A percentile compares a stretch with the other conserved stretches of the same genome.
Evolutionary conservation across 1,140 invertebrate genomes (phyloP).

Genomic region (Nilaparvata lugens): DNA sequence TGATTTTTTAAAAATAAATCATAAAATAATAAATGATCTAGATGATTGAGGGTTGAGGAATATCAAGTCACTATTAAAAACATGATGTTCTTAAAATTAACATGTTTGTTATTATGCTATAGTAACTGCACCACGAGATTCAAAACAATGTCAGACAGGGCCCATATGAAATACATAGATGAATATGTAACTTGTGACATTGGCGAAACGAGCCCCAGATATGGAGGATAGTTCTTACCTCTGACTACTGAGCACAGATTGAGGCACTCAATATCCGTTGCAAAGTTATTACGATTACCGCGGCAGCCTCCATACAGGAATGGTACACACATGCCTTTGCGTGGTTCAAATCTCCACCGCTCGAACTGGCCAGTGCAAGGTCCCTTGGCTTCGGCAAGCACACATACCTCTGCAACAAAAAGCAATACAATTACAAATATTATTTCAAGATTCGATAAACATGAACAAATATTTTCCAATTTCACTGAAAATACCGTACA

Average conservation of each 20-base stretch:
- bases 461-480: too few species aligned
- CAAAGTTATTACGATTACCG: conserved; percentile 66
- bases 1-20: too few species aligned
- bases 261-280: conserved; percentile 43
- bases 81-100: neutral
- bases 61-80: neutral
- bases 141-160: neutral
- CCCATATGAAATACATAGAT: neutral
- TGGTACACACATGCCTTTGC: conserved; percentile 32
- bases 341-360: conserved; percentile 46
- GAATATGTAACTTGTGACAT: neutral
- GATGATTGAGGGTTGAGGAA: neutral
- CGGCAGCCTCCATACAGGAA: conserved; percentile 70
- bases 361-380: conserved; percentile 74
- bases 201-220: neutral
- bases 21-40: too few species aligned
- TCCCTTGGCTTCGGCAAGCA: conserved; percentile 49
- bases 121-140: neutral
- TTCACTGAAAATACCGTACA: too few species aligned
- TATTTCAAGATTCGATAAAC: neutral
- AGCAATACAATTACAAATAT: neutral
- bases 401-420: conserved; percentile 57
- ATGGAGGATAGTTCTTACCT: conserved; percentile 29
- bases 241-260: conserved; percentile 38
- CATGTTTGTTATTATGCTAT: neutral